Conservation (phyloP, 2,113 vertebrate species). For the Pteruthius melanotis region DNA sequence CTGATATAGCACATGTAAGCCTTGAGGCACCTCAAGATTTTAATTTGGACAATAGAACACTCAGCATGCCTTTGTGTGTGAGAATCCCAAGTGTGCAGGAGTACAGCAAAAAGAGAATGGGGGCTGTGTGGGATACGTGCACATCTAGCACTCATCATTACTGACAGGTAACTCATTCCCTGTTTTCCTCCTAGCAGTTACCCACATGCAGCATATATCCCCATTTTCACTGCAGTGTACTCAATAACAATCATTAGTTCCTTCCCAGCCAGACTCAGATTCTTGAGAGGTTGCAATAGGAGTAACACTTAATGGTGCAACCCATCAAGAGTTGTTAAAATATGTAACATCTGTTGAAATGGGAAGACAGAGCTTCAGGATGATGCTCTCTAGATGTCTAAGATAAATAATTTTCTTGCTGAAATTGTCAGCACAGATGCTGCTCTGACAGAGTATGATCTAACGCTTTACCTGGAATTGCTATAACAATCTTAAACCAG, state of each 20-base stretch:
- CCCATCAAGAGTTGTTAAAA: not conserved
- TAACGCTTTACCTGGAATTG: not conserved
- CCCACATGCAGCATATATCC: not conserved
- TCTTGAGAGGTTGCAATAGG: not conserved
- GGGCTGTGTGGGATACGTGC: not conserved
- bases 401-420: not conserved
- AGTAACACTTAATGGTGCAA: not conserved
- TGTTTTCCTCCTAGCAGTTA: not conserved
- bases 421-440: not conserved
- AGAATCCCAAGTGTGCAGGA: not conserved
- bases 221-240: not conserved
- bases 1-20: not conserved
- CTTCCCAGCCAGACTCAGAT: not conserved
- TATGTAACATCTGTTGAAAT: not conserved
- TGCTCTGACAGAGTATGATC: not conserved
- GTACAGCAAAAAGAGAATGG: not conserved
- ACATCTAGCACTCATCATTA: not conserved
- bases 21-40: not conserved
- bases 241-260: not conserved
- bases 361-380: not conserved
- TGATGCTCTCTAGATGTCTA: not conserved
- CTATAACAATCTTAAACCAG: not conserved
- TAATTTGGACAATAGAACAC: not conserved
- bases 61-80: not conserved
- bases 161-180: not conserved